Evolutionary conservation across 2,113 vertebrate species (phyloP).

Genomic region (Chlorodrepanis virens): DNA sequence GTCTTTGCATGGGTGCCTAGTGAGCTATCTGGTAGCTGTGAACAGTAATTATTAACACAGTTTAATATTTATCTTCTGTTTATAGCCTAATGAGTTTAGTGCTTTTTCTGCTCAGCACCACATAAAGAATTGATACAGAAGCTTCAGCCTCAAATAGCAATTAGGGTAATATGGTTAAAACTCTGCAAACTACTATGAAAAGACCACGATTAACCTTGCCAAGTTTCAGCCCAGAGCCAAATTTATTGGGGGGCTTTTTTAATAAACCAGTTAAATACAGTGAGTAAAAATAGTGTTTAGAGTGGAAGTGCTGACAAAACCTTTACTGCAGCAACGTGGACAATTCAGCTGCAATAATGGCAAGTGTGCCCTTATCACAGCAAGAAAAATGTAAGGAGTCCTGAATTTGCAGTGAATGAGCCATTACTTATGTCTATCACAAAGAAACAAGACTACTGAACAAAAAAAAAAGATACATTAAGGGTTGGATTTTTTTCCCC

Average conservation of each 20-base stretch:
- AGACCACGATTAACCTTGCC: background rate
- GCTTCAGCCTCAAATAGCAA: background rate
- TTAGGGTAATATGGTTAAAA: background rate
- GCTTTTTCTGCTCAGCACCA: background rate
- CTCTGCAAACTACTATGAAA: background rate
- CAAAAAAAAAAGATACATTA: slow-evolving; percentile 40
- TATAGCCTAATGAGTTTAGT: background rate
- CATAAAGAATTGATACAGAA: background rate
- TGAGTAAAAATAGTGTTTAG: slow-evolving; percentile 27
- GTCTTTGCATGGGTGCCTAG: background rate
- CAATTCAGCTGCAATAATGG: slow-evolving; percentile 35
- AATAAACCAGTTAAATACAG: slow-evolving; percentile 13
- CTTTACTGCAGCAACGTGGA: slow-evolving; percentile 31
- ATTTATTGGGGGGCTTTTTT: background rate
- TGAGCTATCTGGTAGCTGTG: background rate
- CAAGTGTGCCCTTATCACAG: slow-evolving; percentile 50
- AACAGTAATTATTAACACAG: background rate
- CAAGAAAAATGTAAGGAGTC: slow-evolving; percentile 45
- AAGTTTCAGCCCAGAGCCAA: background rate
- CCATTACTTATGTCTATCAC: slow-evolving; percentile 58
- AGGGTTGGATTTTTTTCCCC: background rate
- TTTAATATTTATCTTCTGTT: background rate
- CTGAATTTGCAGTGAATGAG: slow-evolving; percentile 47
- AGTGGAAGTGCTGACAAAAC: slow-evolving; percentile 46
- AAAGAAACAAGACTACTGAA: slow-evolving; percentile 47